Percentiles rank a stretch among this genome's conserved stretches.
phyloP scores from a whole-genome alignment of 2,113 vertebrate genomes.

The Synodontis membranacea region DNA sequence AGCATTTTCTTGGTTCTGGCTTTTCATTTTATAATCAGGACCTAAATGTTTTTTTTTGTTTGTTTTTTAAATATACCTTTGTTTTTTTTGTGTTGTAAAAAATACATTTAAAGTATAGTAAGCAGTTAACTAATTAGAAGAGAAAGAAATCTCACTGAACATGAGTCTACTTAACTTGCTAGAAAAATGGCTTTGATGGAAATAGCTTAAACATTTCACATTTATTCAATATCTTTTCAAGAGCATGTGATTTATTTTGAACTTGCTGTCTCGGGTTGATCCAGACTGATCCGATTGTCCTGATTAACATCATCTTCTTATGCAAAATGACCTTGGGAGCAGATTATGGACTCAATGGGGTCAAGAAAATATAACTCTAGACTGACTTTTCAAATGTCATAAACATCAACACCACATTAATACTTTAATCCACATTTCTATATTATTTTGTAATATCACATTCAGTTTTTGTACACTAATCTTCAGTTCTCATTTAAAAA shows the following conservation, averaged over 20 bases:
- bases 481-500: neutral
- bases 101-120: neutral
- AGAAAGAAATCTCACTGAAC: neutral
- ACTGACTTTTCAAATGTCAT: neutral
- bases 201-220: neutral
- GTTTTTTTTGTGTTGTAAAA: too few species aligned
- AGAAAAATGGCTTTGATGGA: neutral
- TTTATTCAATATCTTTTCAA: neutral
- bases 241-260: neutral
- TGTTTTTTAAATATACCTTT: too few species aligned
- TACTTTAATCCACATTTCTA: neutral
- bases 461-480: neutral
- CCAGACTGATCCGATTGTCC: neutral
- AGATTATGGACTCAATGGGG: neutral
- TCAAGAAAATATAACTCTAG: neutral
- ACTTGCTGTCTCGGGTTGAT: neutral
- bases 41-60: too few species aligned
- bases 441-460: neutral
- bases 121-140: neutral
- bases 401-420: neutral
- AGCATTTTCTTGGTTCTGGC: too few species aligned
- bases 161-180: neutral
- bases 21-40: too few species aligned
- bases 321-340: neutral
- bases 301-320: slow-evolving; percentile 14